Percentiles rank a stretch among this genome's conserved stretches.
Conservation (phyloP, 2,888 invertebrate species). For the Leucozona laternaria region DNA sequence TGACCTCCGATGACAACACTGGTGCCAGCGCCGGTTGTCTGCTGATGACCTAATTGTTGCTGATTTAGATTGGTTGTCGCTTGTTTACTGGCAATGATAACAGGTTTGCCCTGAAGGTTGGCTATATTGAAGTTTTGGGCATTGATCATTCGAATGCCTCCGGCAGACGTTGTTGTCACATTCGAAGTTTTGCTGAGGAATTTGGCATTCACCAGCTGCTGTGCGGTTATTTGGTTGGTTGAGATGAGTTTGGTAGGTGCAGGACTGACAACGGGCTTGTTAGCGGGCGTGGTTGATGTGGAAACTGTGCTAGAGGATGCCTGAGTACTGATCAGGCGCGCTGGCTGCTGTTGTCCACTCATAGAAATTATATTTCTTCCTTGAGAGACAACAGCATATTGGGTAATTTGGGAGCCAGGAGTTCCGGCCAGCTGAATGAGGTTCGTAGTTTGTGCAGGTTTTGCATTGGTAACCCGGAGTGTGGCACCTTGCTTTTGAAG, state of each 20-base stretch:
- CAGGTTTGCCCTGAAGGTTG: constrained; percentile 86
- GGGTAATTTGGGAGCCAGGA: constrained; percentile 81
- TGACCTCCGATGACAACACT: constrained; percentile 82
- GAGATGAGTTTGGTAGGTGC: constrained; percentile 76
- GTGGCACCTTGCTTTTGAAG: constrained; percentile 82
- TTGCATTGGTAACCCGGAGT: constrained; percentile 83
- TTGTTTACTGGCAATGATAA: constrained; percentile 84
- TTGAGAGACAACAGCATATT: constrained; percentile 85
- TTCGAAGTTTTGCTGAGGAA: constrained; percentile 81
- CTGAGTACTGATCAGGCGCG: constrained; percentile 79
- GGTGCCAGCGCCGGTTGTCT: constrained; percentile 82
- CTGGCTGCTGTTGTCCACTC: constrained; percentile 77
- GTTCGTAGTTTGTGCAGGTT: constrained; percentile 84
- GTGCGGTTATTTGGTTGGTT: constrained; percentile 78
- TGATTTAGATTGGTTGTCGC: constrained; percentile 61
- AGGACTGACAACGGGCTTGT: constrained; percentile 63
- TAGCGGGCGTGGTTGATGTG: constrained; percentile 67
- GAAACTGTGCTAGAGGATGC: constrained; percentile 68
- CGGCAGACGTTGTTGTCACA: constrained; percentile 59
- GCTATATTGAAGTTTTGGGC: constrained; percentile 84
- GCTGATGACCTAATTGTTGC: constrained; percentile 84
- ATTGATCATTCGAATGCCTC: constrained; percentile 84
- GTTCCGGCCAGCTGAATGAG: constrained; percentile 84
- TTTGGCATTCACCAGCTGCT: constrained; percentile 84
- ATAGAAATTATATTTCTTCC: constrained; percentile 83